Conservation (phyloP, 2,888 invertebrate genomes). For the Miltochrista miniata region DNA sequence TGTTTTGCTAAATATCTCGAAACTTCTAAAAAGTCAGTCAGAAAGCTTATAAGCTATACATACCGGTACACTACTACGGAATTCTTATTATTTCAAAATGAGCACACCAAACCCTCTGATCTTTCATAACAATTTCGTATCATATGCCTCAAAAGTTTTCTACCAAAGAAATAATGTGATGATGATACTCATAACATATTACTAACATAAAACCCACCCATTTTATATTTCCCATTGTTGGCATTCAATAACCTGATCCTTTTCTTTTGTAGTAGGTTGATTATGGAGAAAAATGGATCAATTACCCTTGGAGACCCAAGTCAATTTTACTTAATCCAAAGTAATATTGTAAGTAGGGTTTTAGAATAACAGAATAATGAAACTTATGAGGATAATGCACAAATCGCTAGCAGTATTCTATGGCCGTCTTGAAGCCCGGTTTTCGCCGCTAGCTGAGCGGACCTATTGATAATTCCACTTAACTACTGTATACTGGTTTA, state of each 20-base stretch:
- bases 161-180: conserved; percentile 4
- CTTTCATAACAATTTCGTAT: background rate
- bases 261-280: conserved; percentile 4
- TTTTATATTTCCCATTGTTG: conserved; percentile 7
- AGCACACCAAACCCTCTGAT: too few relatives aligned
- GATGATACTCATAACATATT: conserved; percentile 1
- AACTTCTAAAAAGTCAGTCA: too few relatives aligned
- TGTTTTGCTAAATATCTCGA: too few relatives aligned
- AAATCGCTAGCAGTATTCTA: too few relatives aligned
- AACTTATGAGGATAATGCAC: too few relatives aligned
- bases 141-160: background rate
- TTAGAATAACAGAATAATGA: background rate
- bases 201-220: background rate
- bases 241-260: conserved; percentile 12
- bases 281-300: conserved; percentile 5
- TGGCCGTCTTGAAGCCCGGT: too few relatives aligned
- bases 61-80: too few relatives aligned
- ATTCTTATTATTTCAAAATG: too few relatives aligned
- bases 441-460: too few relatives aligned
- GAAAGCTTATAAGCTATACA: too few relatives aligned
- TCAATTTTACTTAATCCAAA: background rate
- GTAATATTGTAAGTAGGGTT: background rate
- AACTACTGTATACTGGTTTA: too few relatives aligned
- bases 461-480: too few relatives aligned
- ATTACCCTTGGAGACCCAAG: background rate